Evolutionary conservation across 2,113 vertebrate genomes (phyloP).

Genomic region (Catharus minimus): DNA sequence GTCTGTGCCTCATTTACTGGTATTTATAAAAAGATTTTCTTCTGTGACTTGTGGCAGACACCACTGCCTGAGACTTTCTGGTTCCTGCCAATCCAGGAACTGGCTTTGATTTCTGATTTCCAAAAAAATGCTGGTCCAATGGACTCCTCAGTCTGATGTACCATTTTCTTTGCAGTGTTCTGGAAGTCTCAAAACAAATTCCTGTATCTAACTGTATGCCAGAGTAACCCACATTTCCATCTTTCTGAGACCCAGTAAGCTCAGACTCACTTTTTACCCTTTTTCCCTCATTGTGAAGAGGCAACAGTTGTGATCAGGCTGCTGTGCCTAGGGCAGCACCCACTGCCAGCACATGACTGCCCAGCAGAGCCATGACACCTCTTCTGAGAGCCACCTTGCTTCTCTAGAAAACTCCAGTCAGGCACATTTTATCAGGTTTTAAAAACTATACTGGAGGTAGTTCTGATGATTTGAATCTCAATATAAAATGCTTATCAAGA

Average conservation of each 20-base stretch:
- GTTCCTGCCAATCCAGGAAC: background rate
- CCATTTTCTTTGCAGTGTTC: background rate
- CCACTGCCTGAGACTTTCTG: background rate
- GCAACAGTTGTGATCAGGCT: background rate
- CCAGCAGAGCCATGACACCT: fast-evolving
- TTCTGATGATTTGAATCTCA: background rate
- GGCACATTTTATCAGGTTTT: background rate
- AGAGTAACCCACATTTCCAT: background rate
- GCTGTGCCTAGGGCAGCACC: background rate
- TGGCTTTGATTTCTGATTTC: background rate
- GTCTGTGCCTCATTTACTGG: background rate
- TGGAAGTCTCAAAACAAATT: background rate
- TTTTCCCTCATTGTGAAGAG: background rate
- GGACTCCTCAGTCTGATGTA: background rate
- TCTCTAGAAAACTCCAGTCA: background rate
- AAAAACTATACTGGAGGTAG: background rate
- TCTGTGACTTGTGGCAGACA: background rate
- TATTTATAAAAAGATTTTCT: background rate
- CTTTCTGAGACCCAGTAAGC: background rate
- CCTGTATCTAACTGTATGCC: background rate
- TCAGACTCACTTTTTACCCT: fast-evolving
- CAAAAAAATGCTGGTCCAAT: fast-evolving
- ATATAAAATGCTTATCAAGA: background rate
- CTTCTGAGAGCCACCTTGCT: background rate
- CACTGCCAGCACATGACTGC: fast-evolving